These are phyloP conservation scores for Caenorhabditis parvicauda DNA, from an alignment of 2,888 invertebrate species.

Conservation along the genomic window DNA sequence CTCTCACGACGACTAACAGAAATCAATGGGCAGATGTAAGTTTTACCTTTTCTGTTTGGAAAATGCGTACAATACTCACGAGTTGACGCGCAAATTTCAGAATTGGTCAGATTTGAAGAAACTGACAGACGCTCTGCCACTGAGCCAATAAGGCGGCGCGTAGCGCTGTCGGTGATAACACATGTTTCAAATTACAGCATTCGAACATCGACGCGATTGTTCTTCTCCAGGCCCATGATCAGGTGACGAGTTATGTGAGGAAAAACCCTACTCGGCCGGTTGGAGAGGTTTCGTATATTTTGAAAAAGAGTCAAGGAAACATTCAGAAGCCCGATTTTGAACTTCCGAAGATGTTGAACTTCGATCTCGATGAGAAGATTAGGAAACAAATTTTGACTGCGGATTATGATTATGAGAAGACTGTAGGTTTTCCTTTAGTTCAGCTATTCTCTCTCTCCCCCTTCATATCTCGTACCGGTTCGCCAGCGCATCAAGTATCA, in stretches of 20 bases:
- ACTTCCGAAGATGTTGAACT: conserved; percentile 65
- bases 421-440: conserved; percentile 11
- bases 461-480: too few species aligned
- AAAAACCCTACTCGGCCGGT: conserved; percentile 35
- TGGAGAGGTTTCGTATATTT: conserved; percentile 12
- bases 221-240: conserved; percentile 39
- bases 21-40: too few species aligned
- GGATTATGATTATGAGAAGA: conserved; percentile 57
- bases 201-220: conserved; percentile 50
- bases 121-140: neutral
- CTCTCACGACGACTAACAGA: too few species aligned
- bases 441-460: too few species aligned
- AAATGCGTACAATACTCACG: too few species aligned
- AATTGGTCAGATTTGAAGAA: neutral
- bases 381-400: conserved; percentile 65
- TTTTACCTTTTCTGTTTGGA: too few species aligned
- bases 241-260: conserved; percentile 27
- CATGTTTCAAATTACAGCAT: conserved; percentile 38
- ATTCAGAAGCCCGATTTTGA: conserved; percentile 45
- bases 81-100: too few species aligned
- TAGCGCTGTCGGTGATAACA: neutral
- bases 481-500: too few species aligned
- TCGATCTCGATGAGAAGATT: conserved; percentile 66
- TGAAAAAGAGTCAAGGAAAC: too few species aligned
- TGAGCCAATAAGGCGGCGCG: too few species aligned